Evolutionary conservation across 1,140 invertebrate species (phyloP), one percentile per base, ranked within the genome.

Genomic region (Hesperophylax magnus): DNA sequence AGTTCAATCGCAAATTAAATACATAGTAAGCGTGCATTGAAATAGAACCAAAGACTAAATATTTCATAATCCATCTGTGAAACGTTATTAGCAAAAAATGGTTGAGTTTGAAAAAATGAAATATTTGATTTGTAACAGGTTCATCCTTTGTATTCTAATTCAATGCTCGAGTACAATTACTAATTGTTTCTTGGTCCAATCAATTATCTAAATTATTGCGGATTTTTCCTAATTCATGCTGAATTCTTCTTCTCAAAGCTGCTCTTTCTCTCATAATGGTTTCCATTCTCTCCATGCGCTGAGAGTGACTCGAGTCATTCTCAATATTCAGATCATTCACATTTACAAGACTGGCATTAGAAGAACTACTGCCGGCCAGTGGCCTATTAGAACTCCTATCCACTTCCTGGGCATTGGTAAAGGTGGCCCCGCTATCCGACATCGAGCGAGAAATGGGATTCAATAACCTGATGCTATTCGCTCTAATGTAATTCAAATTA

Each of bases 401-500:
- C 0, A 17, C 20, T 15, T 77, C 75, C 7, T 77, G n/a, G 34
- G 20, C 11, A 58, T 56, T 75, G 17, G 24, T 39, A 17, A 31
- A 67, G 17, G 63, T 47, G 6, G 39, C 39, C 39, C 39, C 39
- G 39, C 24, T 39, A 15, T 76, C 72, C 54, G 53, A 54, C 69
- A 71, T 54, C 1, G 69, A 61, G 18, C 78, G 39, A 3, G 78
- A 72, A 58, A 83, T 65, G 34, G 82, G 75, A 75, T 83, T 80
- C 17, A 80, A 56, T 24, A 74, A 74, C 54, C 65, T 53, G 24
- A 80, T 24, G n/a, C 65, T 75, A 47, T 78, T 78, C 5, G 74
- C 79, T 14, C 78, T 75, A n/a, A 78, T 75, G 22, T 83, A 80
- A 75, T 83, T 83, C 17, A 77, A 52, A 78, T 80, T 83, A 22